Base-by-base conservation (phyloP, 1,140 invertebrate genomes). In the Antheraea mylitta region DNA sequence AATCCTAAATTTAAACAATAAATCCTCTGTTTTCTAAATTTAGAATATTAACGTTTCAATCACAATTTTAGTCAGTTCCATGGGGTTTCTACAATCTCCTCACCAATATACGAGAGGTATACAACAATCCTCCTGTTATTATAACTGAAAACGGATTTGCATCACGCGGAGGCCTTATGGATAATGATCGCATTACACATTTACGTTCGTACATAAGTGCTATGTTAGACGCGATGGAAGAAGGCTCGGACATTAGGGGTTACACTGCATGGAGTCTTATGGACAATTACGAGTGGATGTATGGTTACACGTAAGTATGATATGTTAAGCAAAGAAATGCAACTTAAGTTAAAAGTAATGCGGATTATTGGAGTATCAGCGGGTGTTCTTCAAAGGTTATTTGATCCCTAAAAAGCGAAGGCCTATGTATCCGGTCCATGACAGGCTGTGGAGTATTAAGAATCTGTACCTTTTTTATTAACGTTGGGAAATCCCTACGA, bases 221-320 rank as follows among this genome's bases (percentile, higher is more conserved):
- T 16, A 58, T 83, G 53, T 63, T 76, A 19, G 22, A 30, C 22
- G 22, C 22, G 22, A 30, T 30, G 22, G 22, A 30, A 30, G 22
- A 30, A 30, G 22, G 72, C 79, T 37, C 77, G 82, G 10, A 75
- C 82, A 11, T 70, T 69, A 2, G 74, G 82, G 19, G 75, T 30
- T 30, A 30, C 22, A 30, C 22, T 4, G 22, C 22, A 30, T 30
- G 22, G 22, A 30, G 22, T 30, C 75, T 95, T 7, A 87, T 95
- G 85, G 95, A 95, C 72, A 95, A 94, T 76, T 94, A 95, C 74
- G 94, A 95, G 83, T 95, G 94, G 94, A 74, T 82, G 11, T 77
- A 76, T n/a, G 91, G 89, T 68, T 91, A 92, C 72, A 85, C 75
- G 85, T 95, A 85, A 93, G 90, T 71, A 19, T 30, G 22, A 30